Base-by-base conservation (phyloP, 2,888 invertebrate genomes). In the Leptinotarsa haldemani region DNA sequence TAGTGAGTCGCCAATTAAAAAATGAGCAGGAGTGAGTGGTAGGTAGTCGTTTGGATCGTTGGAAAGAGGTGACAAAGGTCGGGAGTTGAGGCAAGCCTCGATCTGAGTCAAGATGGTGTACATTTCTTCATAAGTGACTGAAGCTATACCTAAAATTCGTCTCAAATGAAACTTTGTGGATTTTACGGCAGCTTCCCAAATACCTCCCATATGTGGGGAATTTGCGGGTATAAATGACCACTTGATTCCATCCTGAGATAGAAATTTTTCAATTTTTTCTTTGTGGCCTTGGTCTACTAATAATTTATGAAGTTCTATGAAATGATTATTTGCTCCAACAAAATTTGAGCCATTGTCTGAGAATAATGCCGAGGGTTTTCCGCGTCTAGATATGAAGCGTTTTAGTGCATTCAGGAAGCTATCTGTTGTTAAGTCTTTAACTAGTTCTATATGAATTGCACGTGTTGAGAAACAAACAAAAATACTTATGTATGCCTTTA, bases 111-210 rank as follows among this genome's bases (percentile, higher is more conserved):
- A 40, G 15, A 84, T 7, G 1, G 84, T 86, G 25, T 71, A 48
- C 71, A 84, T 77, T 67, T 86, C 83, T 75, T 85, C 84, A 67
- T 75, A 82, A 1, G 80, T 85, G 7, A 84, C 46, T 2, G 61
- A 69, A 2, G 70, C 22, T 22, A 22, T 16, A 30, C 81, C 82
- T 3, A 83, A 22, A 3, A 82, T 68, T 61, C 80, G 69, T 52
- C 73, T 76, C 25, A 85, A 48, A 74, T 63, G 83, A 73, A 66
- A 74, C 77, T 86, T 85, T 1, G 79, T 71, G 0, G 79, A 79
- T 53, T 81, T 82, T 7, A 85, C 78, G 9, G 78, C 81, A 4
- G 83, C 78, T 69, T 86, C 85, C 84, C 83, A 84, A 22, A 84
- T 50, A 16, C 84, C 85, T 84, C 58, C 84, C 56, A 81, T 81